Evolutionary conservation across 2,888 invertebrate genomes (phyloP).

Genomic region (Machimus rusticus): DNA sequence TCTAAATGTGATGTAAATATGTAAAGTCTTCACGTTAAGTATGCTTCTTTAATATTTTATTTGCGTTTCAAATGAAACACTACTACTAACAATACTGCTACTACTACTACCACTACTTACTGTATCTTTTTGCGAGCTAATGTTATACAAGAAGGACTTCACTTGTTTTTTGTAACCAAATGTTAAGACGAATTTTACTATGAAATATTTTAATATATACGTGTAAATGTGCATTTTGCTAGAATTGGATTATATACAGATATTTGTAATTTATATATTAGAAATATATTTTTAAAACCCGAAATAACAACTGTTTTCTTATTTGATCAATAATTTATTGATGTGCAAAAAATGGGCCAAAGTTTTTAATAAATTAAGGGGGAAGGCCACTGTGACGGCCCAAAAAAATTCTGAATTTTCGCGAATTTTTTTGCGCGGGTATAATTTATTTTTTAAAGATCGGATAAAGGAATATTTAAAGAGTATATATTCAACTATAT

Average conservation of each 20-base stretch:
- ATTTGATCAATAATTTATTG: neutral
- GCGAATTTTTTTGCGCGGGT: no score
- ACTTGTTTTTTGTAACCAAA: neutral
- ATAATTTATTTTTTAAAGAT: no score
- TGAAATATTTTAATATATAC: neutral
- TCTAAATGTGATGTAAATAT: neutral
- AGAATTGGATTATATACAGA: neutral
- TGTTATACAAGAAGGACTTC: neutral
- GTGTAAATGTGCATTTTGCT: slow-evolving; percentile 6
- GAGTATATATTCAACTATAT: no score
- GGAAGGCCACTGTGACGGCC: no score
- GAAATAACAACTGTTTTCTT: neutral
- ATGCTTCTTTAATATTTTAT: neutral
- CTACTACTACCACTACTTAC: neutral
- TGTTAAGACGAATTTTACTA: neutral
- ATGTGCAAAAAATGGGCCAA: no score
- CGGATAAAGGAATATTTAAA: no score
- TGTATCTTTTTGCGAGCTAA: neutral
- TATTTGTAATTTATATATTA: slow-evolving; percentile 21
- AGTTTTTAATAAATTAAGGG: no score
- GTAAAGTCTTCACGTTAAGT: neutral
- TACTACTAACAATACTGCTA: neutral
- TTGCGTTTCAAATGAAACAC: neutral
- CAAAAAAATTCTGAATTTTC: no score
- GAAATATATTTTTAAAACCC: slow-evolving; percentile 23